These are phyloP conservation scores for Apodemia hepburni DNA, from an alignment of 2,888 invertebrate genomes.

Conservation along the genomic window DNA sequence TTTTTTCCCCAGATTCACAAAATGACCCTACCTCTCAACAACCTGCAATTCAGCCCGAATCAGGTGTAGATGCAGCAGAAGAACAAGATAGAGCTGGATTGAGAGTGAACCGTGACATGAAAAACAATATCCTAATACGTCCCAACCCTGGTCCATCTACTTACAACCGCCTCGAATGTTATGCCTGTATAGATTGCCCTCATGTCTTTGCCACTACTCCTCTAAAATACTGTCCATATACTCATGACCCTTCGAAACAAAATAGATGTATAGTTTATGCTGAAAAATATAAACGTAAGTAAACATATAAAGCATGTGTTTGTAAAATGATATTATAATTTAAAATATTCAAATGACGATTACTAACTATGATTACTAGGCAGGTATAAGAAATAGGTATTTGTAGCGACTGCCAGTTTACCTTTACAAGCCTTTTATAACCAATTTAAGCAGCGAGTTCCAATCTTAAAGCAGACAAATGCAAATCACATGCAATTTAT, in stretches of 20 bases:
- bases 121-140: not conserved
- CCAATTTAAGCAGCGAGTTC: too few species aligned
- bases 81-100: constrained; percentile 1
- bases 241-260: constrained; percentile 38
- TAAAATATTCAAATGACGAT: too few species aligned
- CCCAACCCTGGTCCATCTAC: constrained; percentile 19
- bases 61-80: not conserved
- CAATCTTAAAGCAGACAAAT: too few species aligned
- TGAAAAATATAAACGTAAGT: constrained; percentile 54
- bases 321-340: too few species aligned
- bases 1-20: not conserved
- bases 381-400: too few species aligned
- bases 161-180: constrained; percentile 40
- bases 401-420: too few species aligned
- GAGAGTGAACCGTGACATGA: not conserved
- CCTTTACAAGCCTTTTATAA: too few species aligned
- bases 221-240: constrained; percentile 44
- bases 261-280: constrained; percentile 52
- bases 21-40: not conserved
- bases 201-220: constrained; percentile 38
- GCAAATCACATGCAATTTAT: too few species aligned
- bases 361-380: too few species aligned
- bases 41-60: not conserved
- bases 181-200: constrained; percentile 52
- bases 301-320: too few species aligned